phyloP scores from a whole-genome alignment of 2,113 vertebrate genomes.

The Acinonyx jubatus region DNA sequence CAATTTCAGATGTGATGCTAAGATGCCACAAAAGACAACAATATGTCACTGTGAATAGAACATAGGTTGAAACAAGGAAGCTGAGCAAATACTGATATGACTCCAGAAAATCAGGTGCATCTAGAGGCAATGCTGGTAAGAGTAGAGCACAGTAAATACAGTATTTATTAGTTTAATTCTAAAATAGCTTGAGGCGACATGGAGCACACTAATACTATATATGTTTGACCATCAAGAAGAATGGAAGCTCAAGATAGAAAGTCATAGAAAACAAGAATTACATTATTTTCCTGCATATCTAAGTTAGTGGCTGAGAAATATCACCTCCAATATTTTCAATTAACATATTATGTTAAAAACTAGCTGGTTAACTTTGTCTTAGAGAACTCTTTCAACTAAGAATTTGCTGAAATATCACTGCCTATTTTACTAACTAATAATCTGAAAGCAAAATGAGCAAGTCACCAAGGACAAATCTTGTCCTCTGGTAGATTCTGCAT shows the following conservation, averaged over 20 bases:
- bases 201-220: neutral
- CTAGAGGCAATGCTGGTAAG: neutral
- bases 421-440: constrained; percentile 63
- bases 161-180: neutral
- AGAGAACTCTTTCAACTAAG: constrained; percentile 54
- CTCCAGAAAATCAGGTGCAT: neutral
- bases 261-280: neutral
- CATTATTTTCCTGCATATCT: neutral
- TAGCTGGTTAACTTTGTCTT: constrained; percentile 52
- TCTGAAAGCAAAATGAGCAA: constrained; percentile 69
- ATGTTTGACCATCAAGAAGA: neutral
- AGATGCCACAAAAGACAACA: neutral
- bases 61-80: neutral
- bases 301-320: neutral
- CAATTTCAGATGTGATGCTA: neutral
- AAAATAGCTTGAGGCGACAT: neutral
- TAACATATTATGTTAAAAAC: neutral
- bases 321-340: neutral
- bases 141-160: neutral
- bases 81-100: neutral
- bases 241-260: neutral
- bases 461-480: constrained; percentile 69
- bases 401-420: constrained; percentile 42
- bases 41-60: neutral
- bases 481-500: constrained; percentile 69